Conservation (phyloP, 2,797 vertebrate genomes). For the Hybognathus amarus region DNA sequence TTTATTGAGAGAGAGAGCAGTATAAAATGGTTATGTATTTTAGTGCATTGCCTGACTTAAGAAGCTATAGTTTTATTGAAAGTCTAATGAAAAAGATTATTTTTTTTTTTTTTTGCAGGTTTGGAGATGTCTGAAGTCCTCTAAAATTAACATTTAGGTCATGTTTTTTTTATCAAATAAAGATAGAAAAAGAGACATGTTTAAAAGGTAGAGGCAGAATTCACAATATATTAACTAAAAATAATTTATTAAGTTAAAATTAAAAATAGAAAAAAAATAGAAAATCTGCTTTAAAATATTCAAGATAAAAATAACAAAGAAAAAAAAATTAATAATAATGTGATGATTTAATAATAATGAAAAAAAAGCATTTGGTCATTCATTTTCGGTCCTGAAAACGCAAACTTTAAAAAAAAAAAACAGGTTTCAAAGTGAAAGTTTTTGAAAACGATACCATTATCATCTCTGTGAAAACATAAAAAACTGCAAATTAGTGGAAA, state of each 20-base stretch:
- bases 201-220: not conserved
- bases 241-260: not conserved
- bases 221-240: not conserved
- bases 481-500: not conserved
- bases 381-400: not conserved
- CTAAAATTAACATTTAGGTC: not conserved
- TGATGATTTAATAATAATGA: too few relatives aligned
- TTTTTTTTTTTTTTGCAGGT: constrained; percentile 28
- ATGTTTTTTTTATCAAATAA: too few relatives aligned
- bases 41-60: constrained; percentile 51
- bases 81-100: too few relatives aligned
- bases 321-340: not conserved
- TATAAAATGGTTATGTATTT: constrained; percentile 79
- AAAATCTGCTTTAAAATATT: not conserved
- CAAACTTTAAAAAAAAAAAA: not conserved
- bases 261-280: not conserved
- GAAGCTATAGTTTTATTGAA: too few relatives aligned
- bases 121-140: not conserved
- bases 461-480: not conserved
- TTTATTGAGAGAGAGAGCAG: constrained; percentile 69
- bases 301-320: not conserved
- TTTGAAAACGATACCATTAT: not conserved
- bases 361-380: too few relatives aligned
- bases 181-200: too few relatives aligned
- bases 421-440: too few relatives aligned